These are phyloP conservation scores for Eulemur macaco DNA, from an alignment of 2,113 vertebrate genomes.

Conservation along the genomic window DNA sequence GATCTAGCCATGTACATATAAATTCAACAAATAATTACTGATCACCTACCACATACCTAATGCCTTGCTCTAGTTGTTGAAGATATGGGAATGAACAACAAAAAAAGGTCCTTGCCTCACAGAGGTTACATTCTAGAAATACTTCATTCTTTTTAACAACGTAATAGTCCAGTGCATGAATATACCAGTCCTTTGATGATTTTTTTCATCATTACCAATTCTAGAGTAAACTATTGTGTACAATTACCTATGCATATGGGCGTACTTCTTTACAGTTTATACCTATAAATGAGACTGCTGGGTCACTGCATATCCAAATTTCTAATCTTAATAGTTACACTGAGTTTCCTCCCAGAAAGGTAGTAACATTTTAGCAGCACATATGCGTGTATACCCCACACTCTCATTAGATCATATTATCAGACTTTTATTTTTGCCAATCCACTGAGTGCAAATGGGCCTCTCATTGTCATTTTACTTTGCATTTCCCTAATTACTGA, in stretches of 20 bases:
- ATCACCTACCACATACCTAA: not conserved
- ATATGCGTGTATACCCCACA: not conserved
- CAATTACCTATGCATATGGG: not conserved
- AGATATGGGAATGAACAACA: not conserved
- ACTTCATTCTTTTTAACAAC: not conserved
- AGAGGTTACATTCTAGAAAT: not conserved
- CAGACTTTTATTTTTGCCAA: not conserved
- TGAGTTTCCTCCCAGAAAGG: not conserved
- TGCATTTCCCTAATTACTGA: not conserved
- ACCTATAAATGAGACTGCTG: not conserved
- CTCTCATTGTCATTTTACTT: not conserved
- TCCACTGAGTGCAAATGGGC: not conserved
- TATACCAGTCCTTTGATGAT: not conserved
- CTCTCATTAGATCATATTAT: not conserved
- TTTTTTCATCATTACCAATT: not conserved
- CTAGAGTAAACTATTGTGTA: not conserved
- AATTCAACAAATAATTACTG: not conserved
- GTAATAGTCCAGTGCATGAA: not conserved
- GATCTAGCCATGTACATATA: not conserved
- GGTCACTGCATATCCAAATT: not conserved
- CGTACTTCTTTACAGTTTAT: not conserved
- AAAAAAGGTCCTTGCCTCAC: not conserved
- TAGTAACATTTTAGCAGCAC: not conserved
- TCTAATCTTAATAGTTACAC: not conserved
- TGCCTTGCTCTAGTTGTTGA: not conserved